Percentiles rank a stretch among this genome's conserved stretches.
These are phyloP conservation scores for Pemphredon lugubris DNA, from an alignment of 2,888 invertebrate species.

Conservation along the genomic window DNA sequence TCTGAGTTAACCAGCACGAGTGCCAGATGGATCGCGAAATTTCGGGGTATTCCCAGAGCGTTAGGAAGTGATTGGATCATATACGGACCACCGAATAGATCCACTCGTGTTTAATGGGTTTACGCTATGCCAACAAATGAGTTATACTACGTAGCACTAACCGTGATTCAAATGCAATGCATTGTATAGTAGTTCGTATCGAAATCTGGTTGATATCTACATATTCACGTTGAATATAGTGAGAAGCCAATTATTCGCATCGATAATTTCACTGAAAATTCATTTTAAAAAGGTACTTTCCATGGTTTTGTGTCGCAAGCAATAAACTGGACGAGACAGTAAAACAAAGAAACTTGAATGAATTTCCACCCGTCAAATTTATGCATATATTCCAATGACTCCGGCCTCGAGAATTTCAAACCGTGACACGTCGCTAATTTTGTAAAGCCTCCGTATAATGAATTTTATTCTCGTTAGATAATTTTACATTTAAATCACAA, in stretches of 20 bases:
- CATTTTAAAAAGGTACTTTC: constrained; percentile 22
- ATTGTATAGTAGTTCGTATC: constrained; percentile 27
- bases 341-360: no score
- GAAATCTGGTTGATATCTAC: constrained; percentile 35
- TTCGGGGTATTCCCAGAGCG: constrained; percentile 50
- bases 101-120: constrained; percentile 58
- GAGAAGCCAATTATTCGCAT: constrained; percentile 48
- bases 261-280: constrained; percentile 39
- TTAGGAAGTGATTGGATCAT: constrained; percentile 62
- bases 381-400: no score
- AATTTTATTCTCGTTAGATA: no score
- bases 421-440: no score
- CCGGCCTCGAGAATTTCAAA: no score
- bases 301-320: no score
- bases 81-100: constrained; percentile 53
- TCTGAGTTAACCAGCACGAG: constrained; percentile 19
- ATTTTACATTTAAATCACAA: no score
- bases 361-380: no score
- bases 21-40: constrained; percentile 52
- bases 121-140: constrained; percentile 54
- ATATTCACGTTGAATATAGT: constrained; percentile 23
- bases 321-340: no score
- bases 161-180: constrained; percentile 54
- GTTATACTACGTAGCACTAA: constrained; percentile 45
- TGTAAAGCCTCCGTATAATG: no score